These are phyloP conservation scores for Seira musarum DNA, from an alignment of 2,888 invertebrate genomes.

Conservation along the genomic window DNA sequence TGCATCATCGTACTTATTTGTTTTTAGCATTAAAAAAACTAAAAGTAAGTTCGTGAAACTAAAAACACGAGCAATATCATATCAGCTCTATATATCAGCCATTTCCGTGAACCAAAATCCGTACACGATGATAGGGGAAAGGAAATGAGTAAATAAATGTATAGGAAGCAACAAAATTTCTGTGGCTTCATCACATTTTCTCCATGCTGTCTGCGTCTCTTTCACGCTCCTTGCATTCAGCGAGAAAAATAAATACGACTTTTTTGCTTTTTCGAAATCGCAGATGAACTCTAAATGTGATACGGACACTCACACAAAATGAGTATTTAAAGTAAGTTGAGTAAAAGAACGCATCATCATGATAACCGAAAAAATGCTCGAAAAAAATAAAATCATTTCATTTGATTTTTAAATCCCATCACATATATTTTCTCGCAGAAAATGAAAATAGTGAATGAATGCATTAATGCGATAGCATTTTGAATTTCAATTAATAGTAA, in stretches of 20 bases:
- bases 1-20: too few species aligned
- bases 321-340: too few species aligned
- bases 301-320: too few species aligned
- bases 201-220: slow-evolving; percentile 31
- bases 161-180: slow-evolving; percentile 45
- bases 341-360: neutral
- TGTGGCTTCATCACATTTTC: slow-evolving; percentile 54
- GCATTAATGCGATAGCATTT: too few species aligned
- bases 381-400: neutral
- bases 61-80: neutral
- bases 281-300: neutral
- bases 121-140: slow-evolving; percentile 6
- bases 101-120: slow-evolving; percentile 19
- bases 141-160: slow-evolving; percentile 36
- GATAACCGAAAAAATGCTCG: neutral
- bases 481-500: slow-evolving; percentile 16
- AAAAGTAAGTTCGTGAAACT: slow-evolving; percentile 5
- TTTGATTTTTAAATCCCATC: too few species aligned
- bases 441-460: too few species aligned
- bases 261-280: neutral
- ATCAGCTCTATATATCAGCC: slow-evolving; percentile 19
- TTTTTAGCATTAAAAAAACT: neutral
- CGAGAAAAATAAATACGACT: neutral
- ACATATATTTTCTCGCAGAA: too few species aligned
- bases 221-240: slow-evolving; percentile 23